Evolutionary conservation across 2,113 vertebrate species (phyloP).

Genomic region (Corapipo altera): DNA sequence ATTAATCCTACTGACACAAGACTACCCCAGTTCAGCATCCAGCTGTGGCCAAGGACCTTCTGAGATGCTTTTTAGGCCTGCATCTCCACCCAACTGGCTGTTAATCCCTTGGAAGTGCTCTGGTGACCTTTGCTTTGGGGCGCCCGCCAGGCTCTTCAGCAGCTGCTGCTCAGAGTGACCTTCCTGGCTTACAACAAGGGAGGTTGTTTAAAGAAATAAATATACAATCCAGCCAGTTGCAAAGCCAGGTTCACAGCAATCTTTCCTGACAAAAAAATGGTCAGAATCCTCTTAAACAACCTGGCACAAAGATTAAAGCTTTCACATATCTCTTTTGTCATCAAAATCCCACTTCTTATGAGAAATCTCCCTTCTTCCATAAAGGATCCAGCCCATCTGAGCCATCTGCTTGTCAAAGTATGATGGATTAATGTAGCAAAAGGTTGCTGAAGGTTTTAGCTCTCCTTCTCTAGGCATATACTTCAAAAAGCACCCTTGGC

Average conservation of each 20-base stretch:
- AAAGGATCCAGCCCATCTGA: neutral
- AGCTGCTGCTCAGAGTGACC: constrained; percentile 9
- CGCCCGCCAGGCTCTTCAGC: neutral
- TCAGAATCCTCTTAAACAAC: neutral
- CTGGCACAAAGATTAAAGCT: neutral
- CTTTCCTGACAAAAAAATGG: neutral
- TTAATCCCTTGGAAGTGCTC: neutral
- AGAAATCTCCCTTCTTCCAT: neutral
- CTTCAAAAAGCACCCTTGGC: constrained; percentile 23
- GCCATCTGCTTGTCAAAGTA: neutral
- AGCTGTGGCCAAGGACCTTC: neutral
- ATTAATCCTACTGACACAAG: rapidly evolving
- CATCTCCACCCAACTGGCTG: neutral
- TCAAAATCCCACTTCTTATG: constrained; percentile 4
- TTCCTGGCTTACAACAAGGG: neutral
- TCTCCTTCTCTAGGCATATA: neutral
- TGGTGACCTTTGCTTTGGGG: neutral
- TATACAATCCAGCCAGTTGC: neutral
- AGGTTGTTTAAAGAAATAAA: constrained; percentile 3
- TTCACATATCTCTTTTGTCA: neutral
- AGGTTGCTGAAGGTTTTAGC: neutral
- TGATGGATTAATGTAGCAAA: neutral
- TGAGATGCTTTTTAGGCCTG: neutral
- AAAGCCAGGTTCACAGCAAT: neutral
- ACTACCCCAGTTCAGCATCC: neutral